Conservation (phyloP, 2,888 invertebrate genomes). For the Sialis lutaria region DNA sequence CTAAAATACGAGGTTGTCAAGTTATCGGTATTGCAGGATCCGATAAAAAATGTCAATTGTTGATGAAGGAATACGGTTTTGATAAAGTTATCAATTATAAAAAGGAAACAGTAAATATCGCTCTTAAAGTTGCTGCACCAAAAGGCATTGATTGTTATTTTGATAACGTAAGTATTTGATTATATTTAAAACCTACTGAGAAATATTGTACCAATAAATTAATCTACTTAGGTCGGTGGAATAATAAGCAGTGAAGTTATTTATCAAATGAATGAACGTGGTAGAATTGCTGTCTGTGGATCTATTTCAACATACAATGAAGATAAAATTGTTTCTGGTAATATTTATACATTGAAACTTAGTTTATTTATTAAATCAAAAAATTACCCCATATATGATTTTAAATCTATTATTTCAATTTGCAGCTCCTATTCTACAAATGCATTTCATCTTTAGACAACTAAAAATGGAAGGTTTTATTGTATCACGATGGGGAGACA, state of each 20-base stretch:
- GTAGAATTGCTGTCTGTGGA: constrained; percentile 48
- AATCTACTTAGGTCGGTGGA: constrained; percentile 37
- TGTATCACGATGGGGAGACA: constrained; percentile 32
- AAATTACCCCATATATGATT: neutral
- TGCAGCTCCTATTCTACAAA: constrained; percentile 31
- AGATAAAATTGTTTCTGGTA: constrained; percentile 13
- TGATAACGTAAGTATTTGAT: constrained; percentile 43
- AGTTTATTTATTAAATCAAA: neutral
- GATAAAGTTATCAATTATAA: constrained; percentile 59
- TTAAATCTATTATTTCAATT: constrained; percentile 5
- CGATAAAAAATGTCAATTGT: constrained; percentile 51
- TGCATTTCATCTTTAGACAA: constrained; percentile 33
- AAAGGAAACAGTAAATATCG: constrained; percentile 31
- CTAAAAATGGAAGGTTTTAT: constrained; percentile 45
- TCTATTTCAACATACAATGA: constrained; percentile 44
- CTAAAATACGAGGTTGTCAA: constrained; percentile 47
- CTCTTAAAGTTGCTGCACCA: constrained; percentile 41
- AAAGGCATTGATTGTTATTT: constrained; percentile 61
- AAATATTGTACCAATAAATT: neutral
- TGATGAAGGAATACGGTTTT: constrained; percentile 41
- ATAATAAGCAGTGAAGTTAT: constrained; percentile 39
- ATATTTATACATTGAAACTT: neutral
- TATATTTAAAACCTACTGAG: neutral
- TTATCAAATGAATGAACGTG: constrained; percentile 40
- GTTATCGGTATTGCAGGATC: constrained; percentile 57